These are phyloP conservation scores for Alethe diademata DNA, from an alignment of 2,113 vertebrate genomes.

Conservation along the genomic window DNA sequence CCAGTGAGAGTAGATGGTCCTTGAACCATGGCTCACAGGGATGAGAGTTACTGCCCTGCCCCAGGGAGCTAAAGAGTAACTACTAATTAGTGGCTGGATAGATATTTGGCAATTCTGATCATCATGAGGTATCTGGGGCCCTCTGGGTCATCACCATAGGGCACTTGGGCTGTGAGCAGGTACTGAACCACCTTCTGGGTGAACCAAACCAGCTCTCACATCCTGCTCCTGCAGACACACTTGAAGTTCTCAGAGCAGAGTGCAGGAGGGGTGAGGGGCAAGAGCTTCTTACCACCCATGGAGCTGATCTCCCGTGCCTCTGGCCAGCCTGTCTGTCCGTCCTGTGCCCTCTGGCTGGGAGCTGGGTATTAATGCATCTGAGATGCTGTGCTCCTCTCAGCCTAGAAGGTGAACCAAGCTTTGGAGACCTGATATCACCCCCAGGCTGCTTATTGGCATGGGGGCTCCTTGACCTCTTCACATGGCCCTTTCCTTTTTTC, in stretches of 20 bases:
- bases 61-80: not conserved
- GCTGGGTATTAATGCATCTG: not conserved
- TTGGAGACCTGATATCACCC: not conserved
- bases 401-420: not conserved
- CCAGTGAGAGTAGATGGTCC: not conserved
- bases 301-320: not conserved
- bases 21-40: not conserved
- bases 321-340: not conserved
- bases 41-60: not conserved
- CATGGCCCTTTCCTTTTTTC: not conserved
- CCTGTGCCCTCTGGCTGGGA: not conserved
- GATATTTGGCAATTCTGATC: not conserved
- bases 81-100: not conserved
- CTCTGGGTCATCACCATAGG: fast-evolving
- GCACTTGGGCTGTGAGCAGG: not conserved
- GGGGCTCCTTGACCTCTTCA: not conserved
- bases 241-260: fast-evolving
- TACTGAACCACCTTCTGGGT: not conserved
- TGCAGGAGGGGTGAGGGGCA: fast-evolving
- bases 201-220: not conserved
- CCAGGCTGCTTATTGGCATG: not conserved
- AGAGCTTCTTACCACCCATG: not conserved
- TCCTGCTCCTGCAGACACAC: not conserved
- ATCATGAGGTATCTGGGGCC: not conserved
- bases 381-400: not conserved